These are phyloP conservation scores for Odocoileus virginianus DNA, from an alignment of 2,113 vertebrate genomes.

Conservation along the genomic window DNA sequence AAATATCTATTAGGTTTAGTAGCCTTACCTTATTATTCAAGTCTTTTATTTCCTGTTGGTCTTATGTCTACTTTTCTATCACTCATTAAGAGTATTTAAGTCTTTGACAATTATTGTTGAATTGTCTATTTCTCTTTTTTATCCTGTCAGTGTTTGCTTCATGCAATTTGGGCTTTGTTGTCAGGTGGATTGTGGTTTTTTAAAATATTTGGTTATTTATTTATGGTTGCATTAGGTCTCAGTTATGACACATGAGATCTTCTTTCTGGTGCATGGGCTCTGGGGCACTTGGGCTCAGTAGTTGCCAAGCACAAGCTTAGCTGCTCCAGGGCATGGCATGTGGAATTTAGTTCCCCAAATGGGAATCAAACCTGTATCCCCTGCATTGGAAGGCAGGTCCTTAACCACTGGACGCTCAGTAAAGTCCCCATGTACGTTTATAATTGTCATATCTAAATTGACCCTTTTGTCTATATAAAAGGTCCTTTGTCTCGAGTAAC, in stretches of 20 bases:
- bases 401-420: neutral
- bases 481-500: neutral
- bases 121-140: neutral
- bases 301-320: neutral
- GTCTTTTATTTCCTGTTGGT: neutral
- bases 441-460: neutral
- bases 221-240: neutral
- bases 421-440: neutral
- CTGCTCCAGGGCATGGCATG: neutral
- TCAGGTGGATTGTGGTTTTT: neutral
- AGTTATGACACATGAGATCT: neutral
- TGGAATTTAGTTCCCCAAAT: neutral
- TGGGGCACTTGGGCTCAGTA: neutral
- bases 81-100: neutral
- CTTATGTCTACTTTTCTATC: neutral
- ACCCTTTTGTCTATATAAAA: neutral
- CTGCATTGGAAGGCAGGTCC: neutral
- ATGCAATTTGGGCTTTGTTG: neutral
- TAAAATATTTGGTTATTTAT: neutral
- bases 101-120: neutral
- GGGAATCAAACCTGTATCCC: neutral
- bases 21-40: neutral
- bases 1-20: neutral
- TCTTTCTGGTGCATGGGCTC: fast-evolving
- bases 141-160: neutral